Base-by-base conservation (phyloP, 2,797 vertebrate genomes). In the Heterohyrax brucei region DNA sequence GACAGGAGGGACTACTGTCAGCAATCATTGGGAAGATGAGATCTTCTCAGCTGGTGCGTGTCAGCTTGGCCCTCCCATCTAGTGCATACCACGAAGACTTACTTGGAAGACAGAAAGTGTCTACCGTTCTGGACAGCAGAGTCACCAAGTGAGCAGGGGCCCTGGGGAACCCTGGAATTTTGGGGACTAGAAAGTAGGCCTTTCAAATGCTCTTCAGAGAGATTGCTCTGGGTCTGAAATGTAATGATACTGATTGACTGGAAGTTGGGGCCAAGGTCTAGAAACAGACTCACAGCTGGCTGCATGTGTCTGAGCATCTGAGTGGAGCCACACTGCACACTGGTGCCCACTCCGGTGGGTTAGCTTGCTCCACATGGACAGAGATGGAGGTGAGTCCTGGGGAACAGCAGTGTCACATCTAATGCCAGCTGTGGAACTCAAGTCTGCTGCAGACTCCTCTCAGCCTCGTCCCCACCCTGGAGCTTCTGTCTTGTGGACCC, bases 261-360 rank as follows among this genome's bases (percentile, higher is more conserved):
- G 86, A 70, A 61, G 5, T 2, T 89, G 93, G 94, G 83, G 97
- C 96, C 72, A 53, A 96, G 64, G 73, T 93, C 89, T 91, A 93
- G 97, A 96, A 95, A 80, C 95, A 98, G 97, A 97, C 96, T 95
- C 92, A 96, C 89, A 92, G 86, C 80, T 81, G 96, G 94, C 84
- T 87, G 70, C 59, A 91, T 78, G 89, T 91, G 89, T 68, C 73
- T 75, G 93, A 96, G 92, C 90, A 95, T 92, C 10, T 4, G 5
- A 5, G 7, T 2, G 46, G 82, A 91, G 61, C 80, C 86, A 87
- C 44, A 46, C 48, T 1, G 4, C 44, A 87, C 30, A 62, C 82
- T 22, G 75, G 78, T 79, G 30, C 46, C 4, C 48, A 26, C 28
- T 77, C 95, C 95, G 89, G 95, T 0, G 7, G 83, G 95, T 95